Evolutionary conservation across 92 coral and sea anemone species (phyloP), one percentile per base, ranked within the genome.

Genomic region (Epizoanthus scotinus): DNA sequence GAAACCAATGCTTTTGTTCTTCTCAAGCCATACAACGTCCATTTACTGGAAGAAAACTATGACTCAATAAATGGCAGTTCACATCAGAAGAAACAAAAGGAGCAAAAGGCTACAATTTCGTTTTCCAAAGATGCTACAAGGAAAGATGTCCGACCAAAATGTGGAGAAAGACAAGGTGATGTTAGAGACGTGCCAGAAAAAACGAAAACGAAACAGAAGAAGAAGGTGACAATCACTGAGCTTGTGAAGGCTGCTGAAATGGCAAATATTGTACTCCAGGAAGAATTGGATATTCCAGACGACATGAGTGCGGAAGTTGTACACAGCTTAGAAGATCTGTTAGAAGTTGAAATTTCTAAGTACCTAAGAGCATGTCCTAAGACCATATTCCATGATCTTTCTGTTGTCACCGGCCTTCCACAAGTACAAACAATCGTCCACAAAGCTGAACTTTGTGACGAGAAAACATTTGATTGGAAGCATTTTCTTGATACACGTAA

Each of bases 1-100:
- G 63, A 71, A 0, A 40, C 18, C 53, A 27, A 22, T 19, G 26
- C 25, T 14, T 54, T 50, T 70, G 17, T 26, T 8, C 79, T 74
- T 57, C 79, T 74, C 67, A 74, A 31, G 24, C 79, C 79, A 5
- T 74, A 74, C 79, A 24, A 57, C 22, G 66, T 57, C 20, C n/a
- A 36, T 6, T 20, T 58, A 38, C 62, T 74, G 36, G 66, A 74
- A 8, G 34, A 19, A 58, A 74, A 50, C 34, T 15, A 12, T 8
- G 53, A 74, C 52, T 47, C 52, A 27, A 36, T 3, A 25, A 13
- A 58, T 0, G 59, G 10, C 36, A 58, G 20, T 10, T 34, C 31
- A 29, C 21, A 18, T 19, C 66, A 56, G 65, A 57, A 31, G 25
- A 56, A 15, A 6, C 22, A 53, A 9, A 25, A 55, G n/a, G 9